Evolutionary conservation across 2,888 invertebrate species (phyloP).

Genomic region (Scaptodrosophila latifasciaeformis): DNA sequence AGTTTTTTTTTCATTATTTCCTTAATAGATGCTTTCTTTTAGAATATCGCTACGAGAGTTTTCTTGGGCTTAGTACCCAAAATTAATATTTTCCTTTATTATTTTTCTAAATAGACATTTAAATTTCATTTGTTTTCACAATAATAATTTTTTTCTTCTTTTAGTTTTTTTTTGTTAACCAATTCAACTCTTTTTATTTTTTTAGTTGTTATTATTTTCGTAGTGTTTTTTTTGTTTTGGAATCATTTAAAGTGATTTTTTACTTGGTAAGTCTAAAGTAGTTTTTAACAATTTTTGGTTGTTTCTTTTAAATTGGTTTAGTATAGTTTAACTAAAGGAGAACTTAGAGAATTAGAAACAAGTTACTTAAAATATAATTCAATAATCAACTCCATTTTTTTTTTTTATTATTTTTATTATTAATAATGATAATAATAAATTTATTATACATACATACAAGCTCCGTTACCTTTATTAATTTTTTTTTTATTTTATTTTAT

Average conservation of each 20-base stretch:
- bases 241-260: conserved; percentile 11
- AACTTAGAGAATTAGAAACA: conserved; percentile 45
- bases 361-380: conserved; percentile 40
- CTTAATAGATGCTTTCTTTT: conserved; percentile 41
- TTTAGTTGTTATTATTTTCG: conserved; percentile 16
- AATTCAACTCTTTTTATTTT: conserved; percentile 27
- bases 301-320: no score
- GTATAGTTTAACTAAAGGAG: conserved; percentile 26
- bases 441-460: conserved; percentile 61
- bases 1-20: conserved; percentile 19
- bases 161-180: conserved; percentile 34
- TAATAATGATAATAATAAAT: conserved; percentile 47
- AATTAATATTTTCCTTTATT: conserved; percentile 27
- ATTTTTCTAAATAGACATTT: conserved; percentile 21
- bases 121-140: conserved; percentile 9
- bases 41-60: conserved; percentile 57
- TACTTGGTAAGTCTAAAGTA: background rate
- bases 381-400: conserved; percentile 38
- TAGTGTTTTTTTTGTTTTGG: conserved; percentile 1
- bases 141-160: conserved; percentile 8
- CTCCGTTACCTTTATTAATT: conserved; percentile 38
- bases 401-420: conserved; percentile 33
- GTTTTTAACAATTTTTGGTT: conserved; percentile 3
- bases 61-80: conserved; percentile 41
- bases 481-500: conserved; percentile 15